Conservation (phyloP, 2,888 invertebrate genomes). For the Drosophila robusta region DNA sequence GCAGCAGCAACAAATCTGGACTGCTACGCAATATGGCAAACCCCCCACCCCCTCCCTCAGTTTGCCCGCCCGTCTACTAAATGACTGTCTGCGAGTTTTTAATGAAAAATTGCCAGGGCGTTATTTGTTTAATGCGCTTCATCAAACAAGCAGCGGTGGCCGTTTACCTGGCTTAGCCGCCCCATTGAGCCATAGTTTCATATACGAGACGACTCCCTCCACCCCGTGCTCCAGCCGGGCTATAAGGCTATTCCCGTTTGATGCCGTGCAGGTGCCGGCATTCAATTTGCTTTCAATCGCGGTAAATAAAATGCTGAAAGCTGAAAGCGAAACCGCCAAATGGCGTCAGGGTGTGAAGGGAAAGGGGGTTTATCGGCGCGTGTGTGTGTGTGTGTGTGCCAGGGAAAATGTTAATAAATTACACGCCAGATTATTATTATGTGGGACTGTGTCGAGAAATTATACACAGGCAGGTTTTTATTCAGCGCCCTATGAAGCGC, state of each 20-base stretch:
- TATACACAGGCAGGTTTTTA: constrained; percentile 38
- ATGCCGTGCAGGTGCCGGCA: constrained; percentile 47
- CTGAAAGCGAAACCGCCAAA: constrained; percentile 54
- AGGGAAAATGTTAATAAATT: constrained; percentile 56
- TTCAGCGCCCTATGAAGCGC: constrained; percentile 32
- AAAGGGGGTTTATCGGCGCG: neutral
- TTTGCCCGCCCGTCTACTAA: constrained; percentile 9
- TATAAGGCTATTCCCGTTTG: constrained; percentile 8
- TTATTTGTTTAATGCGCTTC: constrained; percentile 71
- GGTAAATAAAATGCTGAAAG: constrained; percentile 49
- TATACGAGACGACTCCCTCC: neutral
- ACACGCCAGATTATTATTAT: constrained; percentile 49
- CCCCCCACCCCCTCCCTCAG: neutral
- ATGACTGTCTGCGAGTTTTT: constrained; percentile 46
- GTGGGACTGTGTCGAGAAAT: constrained; percentile 39
- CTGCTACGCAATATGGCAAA: constrained; percentile 29
- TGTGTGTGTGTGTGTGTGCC: neutral
- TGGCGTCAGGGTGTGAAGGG: neutral
- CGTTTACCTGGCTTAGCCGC: constrained; percentile 23
- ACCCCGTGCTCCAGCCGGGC: neutral
- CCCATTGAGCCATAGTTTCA: constrained; percentile 25
- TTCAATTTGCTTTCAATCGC: constrained; percentile 68
- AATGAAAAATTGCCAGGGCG: constrained; percentile 68
- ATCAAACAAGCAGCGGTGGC: constrained; percentile 54
- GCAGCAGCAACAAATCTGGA: constrained; percentile 16